Evolutionary conservation across 2,113 vertebrate species (phyloP), one percentile per base, ranked within the genome.

Genomic region (Lutjanus erythropterus): DNA sequence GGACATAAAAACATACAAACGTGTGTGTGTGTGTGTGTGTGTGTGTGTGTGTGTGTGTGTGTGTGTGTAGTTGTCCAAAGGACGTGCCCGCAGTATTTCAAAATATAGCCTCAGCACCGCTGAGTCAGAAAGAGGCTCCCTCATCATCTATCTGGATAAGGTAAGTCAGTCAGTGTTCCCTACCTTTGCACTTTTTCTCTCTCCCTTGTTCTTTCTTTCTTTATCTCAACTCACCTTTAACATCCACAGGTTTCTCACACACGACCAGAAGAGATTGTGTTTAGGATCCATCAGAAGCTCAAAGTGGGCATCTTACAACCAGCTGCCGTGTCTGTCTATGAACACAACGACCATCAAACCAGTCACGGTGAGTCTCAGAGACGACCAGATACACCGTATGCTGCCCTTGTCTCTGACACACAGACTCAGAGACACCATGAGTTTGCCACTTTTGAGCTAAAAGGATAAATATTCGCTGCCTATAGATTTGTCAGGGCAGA

Each of bases 91-190:
- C 29, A 94, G 91, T 39, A 94, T 97, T 86, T 82, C 96, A 60
- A 96, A 94, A 75, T 97, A 93, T 21, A 96, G 97, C 82, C 67
- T 96, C 69, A 70, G 95, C 83, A 94, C 86, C 6, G 81, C 64
- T 89, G 3, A 9, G 27, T 92, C 92, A 0, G 91, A 94, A 1
- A 94, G 86, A 84, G 95, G 95, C n/a, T n/a, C n/a, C 0, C 90
- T 98, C 66, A 88, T 98, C 89, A 91, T 98, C 65, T 97, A 98
- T 88, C 80, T 98, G 23, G 90, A 97, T 53, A 96, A 96, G 94
- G 97, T 97, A 59, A 65, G 59, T 8, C 6, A 8, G n/a, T 50
- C 15, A 29, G 1, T 5, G 10, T 77, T 23, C n/a, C 58, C 10
- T 3, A 2, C 2, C 16, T n/a, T 56, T 41, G 6, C 9, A 3